Evolutionary conservation across 2,797 vertebrate species (phyloP), one percentile per base, ranked within the genome.

Genomic region (Syngnathus rostellatus): DNA sequence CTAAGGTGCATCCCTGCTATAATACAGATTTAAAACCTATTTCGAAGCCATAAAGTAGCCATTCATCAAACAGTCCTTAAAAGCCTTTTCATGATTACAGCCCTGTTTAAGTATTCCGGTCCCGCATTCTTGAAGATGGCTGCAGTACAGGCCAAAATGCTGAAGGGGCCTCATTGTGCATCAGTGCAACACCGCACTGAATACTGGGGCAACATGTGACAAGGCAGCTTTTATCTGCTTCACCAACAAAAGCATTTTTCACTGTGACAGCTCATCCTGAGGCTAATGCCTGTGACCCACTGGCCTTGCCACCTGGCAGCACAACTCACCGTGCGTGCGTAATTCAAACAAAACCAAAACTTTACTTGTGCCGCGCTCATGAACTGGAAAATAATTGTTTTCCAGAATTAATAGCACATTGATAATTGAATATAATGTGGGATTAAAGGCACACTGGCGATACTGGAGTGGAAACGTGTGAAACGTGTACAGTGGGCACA

Each of bases 161-260:
- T 89, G 83, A 89, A 87, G 86, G 31, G 73, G 65, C 54, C 62
- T 75, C 72, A 79, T 83, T 89, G 86, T 88, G 70, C 73, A 67
- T 78, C 70, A 54, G 69, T 73, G 63, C 67, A 64, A 55, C 68
- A 84, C 80, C 86, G 70, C 66, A 68, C 72, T 64, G 23, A 74
- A 82, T 61, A 63, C 66, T 66, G 69, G 65, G 65, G 73, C 72
- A 76, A 66, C 69, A 78, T 14, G 77, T 77, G 77, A 86, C 81
- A 86, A 84, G 74, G 75, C 77, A 66, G 73, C 72, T 71, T 83
- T 86, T 81, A 86, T 88, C 72, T 76, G 72, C 78, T 74, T 72
- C 70, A 74, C 73, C 70, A 72, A 80, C 70, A 66, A 63, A 76
- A 76, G 70, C 64, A 48, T 69, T 73, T 81, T 77, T 75, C 65